Percentiles rank a stretch among this genome's conserved stretches.
These are phyloP conservation scores for Chionodraco myersi DNA, from an alignment of 2,113 vertebrate species.

Conservation along the genomic window DNA sequence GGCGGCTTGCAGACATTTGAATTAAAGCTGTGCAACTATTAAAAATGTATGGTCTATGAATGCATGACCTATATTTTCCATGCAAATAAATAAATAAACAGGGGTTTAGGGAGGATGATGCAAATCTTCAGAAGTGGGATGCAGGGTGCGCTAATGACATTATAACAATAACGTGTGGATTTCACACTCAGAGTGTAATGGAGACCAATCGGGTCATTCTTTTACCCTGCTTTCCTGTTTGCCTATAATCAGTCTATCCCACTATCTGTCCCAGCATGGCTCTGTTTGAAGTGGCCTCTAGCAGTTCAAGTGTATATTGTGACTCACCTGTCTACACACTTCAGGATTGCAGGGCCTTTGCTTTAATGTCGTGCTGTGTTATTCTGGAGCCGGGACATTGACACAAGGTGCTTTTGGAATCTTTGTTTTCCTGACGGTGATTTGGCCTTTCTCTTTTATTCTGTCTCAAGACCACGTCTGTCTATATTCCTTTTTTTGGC, in stretches of 20 bases:
- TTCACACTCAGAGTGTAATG: conserved; percentile 67
- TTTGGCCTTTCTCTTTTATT: conserved; percentile 50
- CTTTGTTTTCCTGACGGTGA: conserved; percentile 52
- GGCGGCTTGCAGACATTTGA: conserved; percentile 74
- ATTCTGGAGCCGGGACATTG: conserved; percentile 37
- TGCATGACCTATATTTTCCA: conserved; percentile 83
- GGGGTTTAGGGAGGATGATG: conserved; percentile 61
- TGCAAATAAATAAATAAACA: conserved; percentile 84
- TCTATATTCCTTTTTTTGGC: conserved; percentile 41
- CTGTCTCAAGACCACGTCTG: conserved; percentile 37
- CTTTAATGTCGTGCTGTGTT: conserved; percentile 47
- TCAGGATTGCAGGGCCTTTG: conserved; percentile 12
- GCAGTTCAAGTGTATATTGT: conserved; percentile 53
- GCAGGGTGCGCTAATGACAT: conserved; percentile 69
- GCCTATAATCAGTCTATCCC: conserved; percentile 45
- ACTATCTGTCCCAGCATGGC: conserved; percentile 47
- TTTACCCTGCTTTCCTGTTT: conserved; percentile 13
- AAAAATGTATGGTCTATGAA: conserved; percentile 83
- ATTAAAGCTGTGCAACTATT: conserved; percentile 79
- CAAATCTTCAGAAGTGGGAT: conserved; percentile 80
- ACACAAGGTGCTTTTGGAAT: conserved; percentile 40
- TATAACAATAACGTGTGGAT: conserved; percentile 72
- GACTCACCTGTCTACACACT: conserved; percentile 59
- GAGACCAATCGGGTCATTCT: conserved; percentile 57
- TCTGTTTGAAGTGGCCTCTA: conserved; percentile 58